Evolutionary conservation across 2,797 vertebrate genomes (phyloP), one percentile per base, ranked within the genome.

Genomic region (Pseudochirops cupreus): DNA sequence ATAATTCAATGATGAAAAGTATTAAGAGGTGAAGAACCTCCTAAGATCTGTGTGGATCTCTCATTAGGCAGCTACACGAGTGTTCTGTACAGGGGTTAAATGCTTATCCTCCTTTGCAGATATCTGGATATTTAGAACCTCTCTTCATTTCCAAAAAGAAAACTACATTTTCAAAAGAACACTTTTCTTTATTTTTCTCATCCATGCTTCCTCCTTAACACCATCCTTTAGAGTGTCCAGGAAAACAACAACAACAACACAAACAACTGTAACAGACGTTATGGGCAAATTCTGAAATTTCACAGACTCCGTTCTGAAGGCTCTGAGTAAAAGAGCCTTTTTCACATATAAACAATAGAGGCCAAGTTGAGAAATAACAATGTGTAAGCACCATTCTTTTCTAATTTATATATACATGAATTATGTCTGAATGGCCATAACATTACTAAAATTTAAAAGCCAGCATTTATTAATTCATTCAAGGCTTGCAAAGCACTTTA

Each of bases 21-120:
- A 33, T n/a, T 74, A 74, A 74, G 62, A 96, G 94, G 91, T 97
- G 97, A 96, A 90, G 90, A 96, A 96, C 95, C 91, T 21, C 57
- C 96, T 94, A 96, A 95, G 53, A 62, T 90, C 57, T 74, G 54
- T 93, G 53, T 1, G 52, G 29, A 95, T 96, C 31, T 90, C 92
- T 97, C 96, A n/a, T 95, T 96, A 91, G 96, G 90, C 95, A 96
- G 96, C 62, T 93, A 87, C 50, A 93, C 4, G 55, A 0, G 0
- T 10, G 0, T 74, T 91, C 95, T 94, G 91, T 0, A 0, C 52
- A 87, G 95, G 57, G 53, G 97, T 11, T 16, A 95, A 95, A 24
- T 94, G 95, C 33, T 74, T 74, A 74, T 74, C 39, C 33, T 89
- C 16, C 93, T 1, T 96, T 95, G 62, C 67, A 96, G 57, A 90